phyloP scores from a whole-genome alignment of 2,113 vertebrate species.

The Micronycteris hirsuta region DNA sequence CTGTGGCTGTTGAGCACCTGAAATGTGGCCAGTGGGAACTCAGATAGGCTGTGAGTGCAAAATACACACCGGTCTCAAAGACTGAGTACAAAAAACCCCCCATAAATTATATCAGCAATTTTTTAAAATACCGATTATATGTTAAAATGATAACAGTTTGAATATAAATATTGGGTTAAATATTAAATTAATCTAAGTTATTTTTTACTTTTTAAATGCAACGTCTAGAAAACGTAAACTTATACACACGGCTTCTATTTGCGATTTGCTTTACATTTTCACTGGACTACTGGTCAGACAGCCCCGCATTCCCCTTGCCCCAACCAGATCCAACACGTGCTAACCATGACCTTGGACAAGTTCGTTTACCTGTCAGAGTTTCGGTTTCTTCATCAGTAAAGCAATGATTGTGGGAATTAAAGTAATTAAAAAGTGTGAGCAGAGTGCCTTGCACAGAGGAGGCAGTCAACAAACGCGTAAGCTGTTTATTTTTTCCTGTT shows the following conservation, averaged over 20 bases:
- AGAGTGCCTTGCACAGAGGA: not conserved
- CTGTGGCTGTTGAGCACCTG: not conserved
- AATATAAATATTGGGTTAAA: not conserved
- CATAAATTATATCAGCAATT: no score
- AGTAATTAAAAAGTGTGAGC: not conserved
- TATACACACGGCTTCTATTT: not conserved
- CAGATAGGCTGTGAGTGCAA: not conserved
- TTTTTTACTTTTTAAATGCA: not conserved
- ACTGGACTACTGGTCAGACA: not conserved
- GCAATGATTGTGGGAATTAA: not conserved
- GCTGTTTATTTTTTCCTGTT: not conserved
- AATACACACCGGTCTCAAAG: not conserved
- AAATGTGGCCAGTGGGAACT: not conserved
- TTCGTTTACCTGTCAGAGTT: not conserved
- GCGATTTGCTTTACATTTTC: not conserved
- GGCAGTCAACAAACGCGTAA: not conserved
- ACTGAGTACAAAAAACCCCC: not conserved
- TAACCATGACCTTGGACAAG: not conserved
- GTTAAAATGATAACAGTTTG: not conserved
- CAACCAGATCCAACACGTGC: not conserved
- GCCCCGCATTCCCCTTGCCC: not conserved
- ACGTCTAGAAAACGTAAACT: not conserved
- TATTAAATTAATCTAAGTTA: not conserved
- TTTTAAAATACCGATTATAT: not conserved
- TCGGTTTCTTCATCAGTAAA: not conserved